Percentiles rank a stretch among this genome's conserved stretches.
These are phyloP conservation scores for Karalla daura DNA, from an alignment of 2,797 vertebrate species.

Conservation along the genomic window DNA sequence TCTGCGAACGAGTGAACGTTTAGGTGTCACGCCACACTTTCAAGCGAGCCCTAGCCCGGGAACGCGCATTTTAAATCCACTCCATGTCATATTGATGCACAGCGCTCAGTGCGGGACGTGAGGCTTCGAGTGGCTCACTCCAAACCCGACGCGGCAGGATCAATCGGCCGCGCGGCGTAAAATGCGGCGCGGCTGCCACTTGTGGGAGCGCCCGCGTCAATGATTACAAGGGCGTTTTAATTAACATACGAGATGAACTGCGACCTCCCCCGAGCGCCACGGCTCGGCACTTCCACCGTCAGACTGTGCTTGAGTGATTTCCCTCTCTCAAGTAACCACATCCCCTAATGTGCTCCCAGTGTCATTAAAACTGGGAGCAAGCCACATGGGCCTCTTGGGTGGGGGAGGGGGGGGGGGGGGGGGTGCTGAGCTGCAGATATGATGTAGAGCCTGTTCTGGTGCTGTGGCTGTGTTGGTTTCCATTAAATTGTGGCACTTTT, in stretches of 20 bases:
- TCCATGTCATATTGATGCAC: slow-evolving; percentile 6
- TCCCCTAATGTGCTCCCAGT: slow-evolving; percentile 42
- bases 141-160: slow-evolving; percentile 20
- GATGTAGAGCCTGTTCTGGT: slow-evolving; percentile 35
- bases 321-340: slow-evolving; percentile 34
- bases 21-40: no score
- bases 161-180: slow-evolving; percentile 29
- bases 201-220: slow-evolving; percentile 38
- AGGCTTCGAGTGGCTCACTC: background rate
- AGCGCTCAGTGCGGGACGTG: background rate
- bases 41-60: no score
- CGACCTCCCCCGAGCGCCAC: slow-evolving; percentile 31
- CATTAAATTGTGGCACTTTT: slow-evolving; percentile 8
- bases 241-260: slow-evolving; percentile 66
- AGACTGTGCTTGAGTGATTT: slow-evolving; percentile 35
- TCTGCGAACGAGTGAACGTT: no score
- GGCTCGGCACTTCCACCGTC: slow-evolving; percentile 4
- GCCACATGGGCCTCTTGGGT: slow-evolving; percentile 31
- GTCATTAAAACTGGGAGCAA: slow-evolving; percentile 50
- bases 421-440: slow-evolving; percentile 31
- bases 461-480: slow-evolving; percentile 6
- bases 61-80: no score
- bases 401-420: slow-evolving; percentile 46
- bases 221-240: slow-evolving; percentile 57
- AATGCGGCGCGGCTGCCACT: slow-evolving; percentile 16